Conservation (phyloP, 2,797 vertebrate species). For the Carcharodon carcharias region DNA sequence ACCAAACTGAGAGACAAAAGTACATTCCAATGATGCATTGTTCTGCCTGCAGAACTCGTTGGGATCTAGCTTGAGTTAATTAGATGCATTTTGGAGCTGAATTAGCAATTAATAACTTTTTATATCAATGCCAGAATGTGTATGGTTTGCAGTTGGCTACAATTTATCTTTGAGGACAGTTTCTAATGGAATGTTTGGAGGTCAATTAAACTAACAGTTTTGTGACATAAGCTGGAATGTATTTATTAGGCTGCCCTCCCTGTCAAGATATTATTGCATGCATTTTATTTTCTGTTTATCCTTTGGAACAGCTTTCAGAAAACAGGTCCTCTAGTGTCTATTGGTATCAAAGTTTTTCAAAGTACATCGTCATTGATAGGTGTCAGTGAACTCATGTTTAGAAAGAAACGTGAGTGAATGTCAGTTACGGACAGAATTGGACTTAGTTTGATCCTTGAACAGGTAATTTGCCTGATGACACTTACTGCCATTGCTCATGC, state of each 20-base stretch:
- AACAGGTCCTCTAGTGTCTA: not conserved
- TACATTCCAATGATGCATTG: slow-evolving; percentile 23
- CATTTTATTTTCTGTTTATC: not conserved
- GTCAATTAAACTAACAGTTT: not conserved
- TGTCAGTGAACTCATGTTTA: not conserved
- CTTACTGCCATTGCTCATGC: not conserved
- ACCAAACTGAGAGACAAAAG: not conserved
- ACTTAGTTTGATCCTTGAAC: not conserved
- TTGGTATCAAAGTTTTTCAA: not conserved
- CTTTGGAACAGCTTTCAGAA: too few relatives aligned
- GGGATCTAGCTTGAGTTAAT: slow-evolving; percentile 9
- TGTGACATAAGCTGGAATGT: not conserved
- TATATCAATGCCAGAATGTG: not conserved
- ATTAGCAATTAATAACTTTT: not conserved
- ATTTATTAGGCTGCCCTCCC: not conserved
- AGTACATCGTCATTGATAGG: not conserved
- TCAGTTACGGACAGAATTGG: not conserved
- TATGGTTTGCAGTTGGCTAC: not conserved
- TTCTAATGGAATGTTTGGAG: slow-evolving; percentile 13
- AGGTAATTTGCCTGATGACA: not conserved
- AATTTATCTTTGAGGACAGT: not conserved
- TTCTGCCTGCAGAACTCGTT: not conserved
- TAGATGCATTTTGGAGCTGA: not conserved
- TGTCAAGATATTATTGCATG: not conserved
- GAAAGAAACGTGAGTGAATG: not conserved